Base-by-base conservation (phyloP, 2,797 vertebrate genomes). In the Sandelia bainsii region DNA sequence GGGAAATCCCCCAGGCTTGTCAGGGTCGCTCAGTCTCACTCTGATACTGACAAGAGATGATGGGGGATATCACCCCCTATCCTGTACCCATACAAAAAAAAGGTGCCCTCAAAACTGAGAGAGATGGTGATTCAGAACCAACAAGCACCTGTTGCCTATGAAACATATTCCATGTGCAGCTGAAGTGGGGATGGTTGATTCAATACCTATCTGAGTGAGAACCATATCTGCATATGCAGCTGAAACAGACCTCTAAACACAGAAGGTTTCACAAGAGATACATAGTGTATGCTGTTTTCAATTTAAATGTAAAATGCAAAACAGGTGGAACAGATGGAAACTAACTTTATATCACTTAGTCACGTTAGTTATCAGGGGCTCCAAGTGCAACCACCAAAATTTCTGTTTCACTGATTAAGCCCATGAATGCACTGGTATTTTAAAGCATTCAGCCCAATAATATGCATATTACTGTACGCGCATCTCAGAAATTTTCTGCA, bases 131-230 rank as follows among this genome's bases (percentile, higher is more conserved):
- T 56, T 80, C 34, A 57, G 48, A 60, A 72, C 25, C 16, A 68
- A 65, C 20, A 57, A 49, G 27, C 82, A 92, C 87, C 88, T 89
- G 87, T 75, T 85, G 73, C 73, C 34, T 73, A 3, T 66, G 40
- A 75, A 72, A 69, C 44, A 27, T 8, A 20, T 6, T 53, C 32
- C 20, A 53, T 39, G 51, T 72, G 54, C 23, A 72, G 64, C 34
- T 49, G 12, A 27, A 69, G 52, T 25, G n/a, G 71, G 40, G 17
- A 45, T 19, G 25, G 37, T 53, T 54, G 63, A 88, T 90, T 90
- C 86, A 75, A 9, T 88, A 79, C 76, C 71, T 39, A 70, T 62
- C 22, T 78, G 57, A 80, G 66, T 72, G 52, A 67, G 20, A 63
- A 54, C 9, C 49, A 52, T 19, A 44, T 57, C 19, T 39, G 60